Conservation (phyloP, 2,797 vertebrate genomes). For the Sebastes jordani region DNA sequence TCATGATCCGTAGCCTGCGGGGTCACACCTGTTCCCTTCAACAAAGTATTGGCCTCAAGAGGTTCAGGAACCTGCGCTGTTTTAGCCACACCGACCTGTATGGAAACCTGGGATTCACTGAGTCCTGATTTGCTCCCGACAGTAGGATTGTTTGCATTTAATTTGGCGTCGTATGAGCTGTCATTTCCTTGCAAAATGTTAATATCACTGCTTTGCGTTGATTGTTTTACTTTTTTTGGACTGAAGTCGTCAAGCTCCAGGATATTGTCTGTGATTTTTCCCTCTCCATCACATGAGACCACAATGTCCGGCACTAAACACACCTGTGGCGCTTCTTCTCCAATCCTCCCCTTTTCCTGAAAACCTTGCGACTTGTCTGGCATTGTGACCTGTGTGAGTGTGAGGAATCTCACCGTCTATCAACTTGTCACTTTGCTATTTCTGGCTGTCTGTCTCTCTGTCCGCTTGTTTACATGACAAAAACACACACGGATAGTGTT, state of each 20-base stretch:
- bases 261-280: not conserved
- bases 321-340: not conserved
- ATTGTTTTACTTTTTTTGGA: not conserved
- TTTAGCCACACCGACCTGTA: conserved; percentile 65
- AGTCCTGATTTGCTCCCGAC: not conserved
- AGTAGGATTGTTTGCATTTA: not conserved
- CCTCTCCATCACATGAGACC: not conserved
- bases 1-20: not conserved
- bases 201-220: not conserved
- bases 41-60: conserved; percentile 8
- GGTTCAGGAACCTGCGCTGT: conserved; percentile 32
- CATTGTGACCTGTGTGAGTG: conserved; percentile 48
- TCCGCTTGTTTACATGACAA: conserved; percentile 9
- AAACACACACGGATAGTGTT: not conserved
- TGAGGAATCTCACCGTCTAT: not conserved
- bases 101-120: not conserved
- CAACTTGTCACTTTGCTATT: conserved; percentile 4
- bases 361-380: conserved; percentile 30
- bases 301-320: conserved; percentile 19
- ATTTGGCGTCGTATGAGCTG: not conserved
- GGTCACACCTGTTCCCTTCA: conserved; percentile 3
- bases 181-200: not conserved
- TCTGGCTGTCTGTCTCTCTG: not conserved
- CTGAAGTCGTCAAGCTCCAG: conserved; percentile 53
- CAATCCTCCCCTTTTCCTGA: not conserved